Percentiles rank a stretch among this genome's conserved stretches.
phyloP scores from a whole-genome alignment of 1,140 invertebrate species.

The Pogonomyrmex californicus region DNA sequence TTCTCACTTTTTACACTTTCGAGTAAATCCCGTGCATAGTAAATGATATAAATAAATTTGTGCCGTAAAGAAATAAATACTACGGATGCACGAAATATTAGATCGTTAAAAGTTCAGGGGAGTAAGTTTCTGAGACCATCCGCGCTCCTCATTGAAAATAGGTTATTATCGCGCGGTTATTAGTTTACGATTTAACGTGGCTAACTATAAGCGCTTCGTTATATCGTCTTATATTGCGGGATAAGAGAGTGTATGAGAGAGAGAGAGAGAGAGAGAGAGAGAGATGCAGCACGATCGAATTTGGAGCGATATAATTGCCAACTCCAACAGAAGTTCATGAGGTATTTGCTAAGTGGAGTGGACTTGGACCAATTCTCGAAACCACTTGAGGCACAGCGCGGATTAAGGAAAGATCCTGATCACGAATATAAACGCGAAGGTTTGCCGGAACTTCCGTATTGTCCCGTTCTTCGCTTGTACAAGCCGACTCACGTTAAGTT shows the following conservation, averaged over 20 bases:
- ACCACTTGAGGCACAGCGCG: slow-evolving; percentile 65
- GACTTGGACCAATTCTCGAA: slow-evolving; percentile 73
- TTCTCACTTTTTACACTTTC: slow-evolving; percentile 20
- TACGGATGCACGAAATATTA: not conserved
- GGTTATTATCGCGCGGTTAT: not conserved
- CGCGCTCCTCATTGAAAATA: not conserved
- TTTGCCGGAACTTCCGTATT: slow-evolving; percentile 64
- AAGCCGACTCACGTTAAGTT: slow-evolving; percentile 60
- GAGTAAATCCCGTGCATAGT: slow-evolving; percentile 6
- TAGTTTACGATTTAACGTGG: slow-evolving; percentile 35
- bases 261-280: not conserved
- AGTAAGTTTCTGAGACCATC: not conserved
- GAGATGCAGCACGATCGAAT: slow-evolving; percentile 35
- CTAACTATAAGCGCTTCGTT: not conserved
- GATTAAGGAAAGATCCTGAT: slow-evolving; percentile 76
- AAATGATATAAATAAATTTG: slow-evolving; percentile 33
- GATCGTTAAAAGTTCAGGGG: not conserved
- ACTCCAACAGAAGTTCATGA: slow-evolving; percentile 64
- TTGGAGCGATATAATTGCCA: slow-evolving; percentile 68
- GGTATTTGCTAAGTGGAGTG: slow-evolving; percentile 48
- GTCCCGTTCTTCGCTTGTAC: slow-evolving; percentile 66
- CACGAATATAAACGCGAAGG: slow-evolving; percentile 73
- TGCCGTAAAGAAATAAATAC: not conserved
- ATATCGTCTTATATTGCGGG: not conserved
- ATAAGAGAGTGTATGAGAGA: not conserved